Evolutionary conservation across 2,113 vertebrate genomes (phyloP).

Genomic region (Laticauda laticaudata): DNA sequence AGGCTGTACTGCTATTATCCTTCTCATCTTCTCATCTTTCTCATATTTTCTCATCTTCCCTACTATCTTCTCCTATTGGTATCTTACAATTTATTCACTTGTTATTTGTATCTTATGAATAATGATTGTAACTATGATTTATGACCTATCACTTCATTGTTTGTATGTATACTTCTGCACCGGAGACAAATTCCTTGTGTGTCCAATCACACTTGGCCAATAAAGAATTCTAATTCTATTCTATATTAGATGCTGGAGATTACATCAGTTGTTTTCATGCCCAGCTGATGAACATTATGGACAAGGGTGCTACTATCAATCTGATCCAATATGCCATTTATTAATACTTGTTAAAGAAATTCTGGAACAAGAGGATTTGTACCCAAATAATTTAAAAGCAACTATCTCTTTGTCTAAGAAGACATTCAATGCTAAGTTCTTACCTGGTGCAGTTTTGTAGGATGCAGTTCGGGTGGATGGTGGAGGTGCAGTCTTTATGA

Average conservation of each 20-base stretch:
- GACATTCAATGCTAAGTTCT: background rate
- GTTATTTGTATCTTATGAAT: background rate
- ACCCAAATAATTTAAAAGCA: background rate
- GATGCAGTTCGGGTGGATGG: slow-evolving; percentile 77
- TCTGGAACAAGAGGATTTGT: background rate
- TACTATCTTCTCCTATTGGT: background rate
- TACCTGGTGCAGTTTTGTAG: slow-evolving; percentile 89
- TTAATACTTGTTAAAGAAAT: background rate
- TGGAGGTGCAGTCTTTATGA: slow-evolving; percentile 73
- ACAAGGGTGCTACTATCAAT: background rate
- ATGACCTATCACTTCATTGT: background rate
- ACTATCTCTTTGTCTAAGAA: background rate
- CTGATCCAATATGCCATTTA: background rate
- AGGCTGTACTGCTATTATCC: background rate
- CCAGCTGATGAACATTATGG: background rate
- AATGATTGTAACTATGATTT: background rate
- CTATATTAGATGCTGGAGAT: background rate
- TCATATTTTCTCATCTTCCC: background rate
- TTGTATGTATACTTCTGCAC: background rate
- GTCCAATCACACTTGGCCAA: background rate
- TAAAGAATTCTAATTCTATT: background rate
- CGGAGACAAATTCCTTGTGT: background rate
- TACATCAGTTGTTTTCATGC: background rate
- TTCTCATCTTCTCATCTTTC: background rate
- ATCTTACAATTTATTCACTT: background rate